Evolutionary conservation across 2,113 vertebrate species (phyloP).

Genomic region (Morphnarchus princeps): DNA sequence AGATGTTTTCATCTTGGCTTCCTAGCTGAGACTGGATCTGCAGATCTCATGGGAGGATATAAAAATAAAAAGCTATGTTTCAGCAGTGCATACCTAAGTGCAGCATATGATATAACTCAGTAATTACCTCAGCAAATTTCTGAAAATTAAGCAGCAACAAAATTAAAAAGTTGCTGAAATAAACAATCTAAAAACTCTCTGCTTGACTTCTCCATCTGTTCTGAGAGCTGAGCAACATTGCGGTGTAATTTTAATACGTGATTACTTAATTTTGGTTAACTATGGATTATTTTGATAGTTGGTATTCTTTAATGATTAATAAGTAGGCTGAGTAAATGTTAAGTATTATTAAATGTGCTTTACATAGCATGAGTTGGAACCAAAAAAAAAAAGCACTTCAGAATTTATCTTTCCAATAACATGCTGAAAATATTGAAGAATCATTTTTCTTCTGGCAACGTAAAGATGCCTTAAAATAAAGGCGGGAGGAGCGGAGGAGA

Average conservation of each 20-base stretch:
- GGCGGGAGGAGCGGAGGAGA: background rate
- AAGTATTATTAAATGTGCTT: constrained; percentile 46
- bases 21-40: constrained; percentile 2
- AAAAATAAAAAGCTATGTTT: constrained; percentile 23
- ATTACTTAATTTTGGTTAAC: constrained; percentile 37
- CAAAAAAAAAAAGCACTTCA: background rate
- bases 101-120: background rate
- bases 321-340: constrained; percentile 39
- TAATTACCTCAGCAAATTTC: constrained; percentile 4
- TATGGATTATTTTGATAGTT: constrained; percentile 29
- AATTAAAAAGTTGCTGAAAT: constrained; percentile 30
- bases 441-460: constrained; percentile 44
- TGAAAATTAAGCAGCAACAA: constrained; percentile 46
- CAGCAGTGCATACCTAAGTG: constrained; percentile 42
- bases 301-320: constrained; percentile 41
- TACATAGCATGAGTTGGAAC: constrained; percentile 36
- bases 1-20: background rate
- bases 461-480: constrained; percentile 58
- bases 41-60: background rate
- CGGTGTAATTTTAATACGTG: background rate
- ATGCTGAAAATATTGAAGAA: background rate
- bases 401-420: constrained; percentile 25
- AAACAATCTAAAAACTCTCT: background rate
- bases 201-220: constrained; percentile 46
- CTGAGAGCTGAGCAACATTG: background rate